A percentile compares a stretch with the other conserved stretches of the same genome.
These are phyloP conservation scores for Drosophila diplacantha DNA, from an alignment of 2,888 invertebrate species.

Conservation along the genomic window DNA sequence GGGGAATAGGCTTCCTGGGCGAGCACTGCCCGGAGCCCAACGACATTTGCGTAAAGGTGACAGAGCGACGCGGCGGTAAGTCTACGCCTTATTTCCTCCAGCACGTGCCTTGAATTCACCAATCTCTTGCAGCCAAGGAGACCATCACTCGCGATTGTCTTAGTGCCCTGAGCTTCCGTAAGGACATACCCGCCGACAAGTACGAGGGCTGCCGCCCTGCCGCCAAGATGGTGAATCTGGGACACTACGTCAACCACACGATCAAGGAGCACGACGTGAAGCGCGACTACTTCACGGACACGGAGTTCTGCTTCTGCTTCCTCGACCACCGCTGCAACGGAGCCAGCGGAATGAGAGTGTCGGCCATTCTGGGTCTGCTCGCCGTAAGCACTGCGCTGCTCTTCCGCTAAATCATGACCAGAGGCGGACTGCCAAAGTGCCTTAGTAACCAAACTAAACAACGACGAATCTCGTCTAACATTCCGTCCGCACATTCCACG, in stretches of 20 bases:
- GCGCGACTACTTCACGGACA: conserved; percentile 88
- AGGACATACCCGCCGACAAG: conserved; percentile 93
- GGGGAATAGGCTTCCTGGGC: conserved; percentile 84
- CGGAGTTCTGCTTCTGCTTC: conserved; percentile 93
- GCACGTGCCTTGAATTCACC: neutral
- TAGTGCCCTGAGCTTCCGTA: conserved; percentile 87
- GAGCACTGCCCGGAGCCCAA: conserved; percentile 89
- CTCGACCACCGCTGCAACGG: conserved; percentile 92
- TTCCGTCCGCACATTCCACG: conserved; percentile 55
- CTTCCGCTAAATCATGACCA: conserved; percentile 11
- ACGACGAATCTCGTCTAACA: conserved; percentile 58
- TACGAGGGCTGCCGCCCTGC: conserved; percentile 93
- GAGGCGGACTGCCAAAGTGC: conserved; percentile 20
- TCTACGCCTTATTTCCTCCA: conserved; percentile 4
- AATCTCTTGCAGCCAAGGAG: conserved; percentile 82
- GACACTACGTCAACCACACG: conserved; percentile 91
- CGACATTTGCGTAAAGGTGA: conserved; percentile 93
- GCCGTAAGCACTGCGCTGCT: conserved; percentile 27
- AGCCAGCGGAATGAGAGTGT: conserved; percentile 35
- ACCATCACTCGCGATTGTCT: conserved; percentile 91
- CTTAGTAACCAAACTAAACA: conserved; percentile 32
- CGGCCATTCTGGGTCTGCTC: conserved; percentile 23
- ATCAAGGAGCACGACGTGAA: conserved; percentile 91
- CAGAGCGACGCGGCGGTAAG: conserved; percentile 90
- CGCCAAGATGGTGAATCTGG: conserved; percentile 87